Evolutionary conservation across 2,888 invertebrate species (phyloP), one percentile per base, ranked within the genome.

Genomic region (Gari tellinella): DNA sequence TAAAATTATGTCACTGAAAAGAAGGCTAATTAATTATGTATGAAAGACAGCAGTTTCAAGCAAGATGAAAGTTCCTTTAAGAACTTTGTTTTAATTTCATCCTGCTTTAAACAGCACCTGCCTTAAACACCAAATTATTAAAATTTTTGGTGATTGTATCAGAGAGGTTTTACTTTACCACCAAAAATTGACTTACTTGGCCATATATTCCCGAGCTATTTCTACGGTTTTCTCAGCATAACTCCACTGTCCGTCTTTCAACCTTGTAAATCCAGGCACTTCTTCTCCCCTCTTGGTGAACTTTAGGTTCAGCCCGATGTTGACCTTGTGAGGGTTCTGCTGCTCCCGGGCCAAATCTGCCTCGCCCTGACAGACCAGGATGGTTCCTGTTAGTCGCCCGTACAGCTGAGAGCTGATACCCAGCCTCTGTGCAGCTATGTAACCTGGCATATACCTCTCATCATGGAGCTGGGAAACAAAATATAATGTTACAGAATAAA

Each of bases 241-340:
- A 23, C 94, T 92, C 98, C 98, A 99, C 4, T 87, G 87, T 46
- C 88, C 88, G 17, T 92, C 91, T 0, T 94, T 93, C 62, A 89
- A 96, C 58, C 94, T 95, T 0, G 97, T 96, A 91, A 95, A 98
- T 37, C 98, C 97, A 1, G 95, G 94, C 4, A 90, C 87, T 94
- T 96, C 94, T 87, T 94, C 93, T 83, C 94, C 94, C 21, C 92
- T 94, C 89, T 96, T 97, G 76, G 95, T 96, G 88, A 96, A 96
- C 92, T 99, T 99, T 23, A 99, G 93, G 90, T 97, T 97, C 51
- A 99, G 94, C 0, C 99, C 99, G 31, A 99, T 94, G 90, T 98
- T 98, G 17, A 95, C 91, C 76, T 86, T 91, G 25, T 81, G 86
- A 2, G 69, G 74, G 25, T 75, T 62, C 49, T 56, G 48, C 17